Evolutionary conservation across 1,140 invertebrate genomes (phyloP).

Genomic region (Drosophila ficusphila): DNA sequence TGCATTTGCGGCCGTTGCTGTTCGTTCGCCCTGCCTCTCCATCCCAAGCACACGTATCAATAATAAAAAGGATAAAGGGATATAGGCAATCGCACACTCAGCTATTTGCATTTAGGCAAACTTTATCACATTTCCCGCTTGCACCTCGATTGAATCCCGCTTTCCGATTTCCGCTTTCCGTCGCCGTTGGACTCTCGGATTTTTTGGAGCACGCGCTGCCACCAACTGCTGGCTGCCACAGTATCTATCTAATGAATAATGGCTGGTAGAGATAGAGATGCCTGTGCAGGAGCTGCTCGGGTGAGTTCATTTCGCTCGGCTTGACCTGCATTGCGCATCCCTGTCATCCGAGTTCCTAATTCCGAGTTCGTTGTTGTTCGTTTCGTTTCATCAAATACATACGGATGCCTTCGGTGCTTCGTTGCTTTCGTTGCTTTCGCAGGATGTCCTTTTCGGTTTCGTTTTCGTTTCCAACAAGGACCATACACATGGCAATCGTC

Average conservation of each 20-base stretch:
- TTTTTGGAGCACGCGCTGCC: slow-evolving; percentile 16
- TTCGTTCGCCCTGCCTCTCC: background rate
- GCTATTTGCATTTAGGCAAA: background rate
- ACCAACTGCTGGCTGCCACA: slow-evolving; percentile 21
- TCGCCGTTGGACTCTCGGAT: no score
- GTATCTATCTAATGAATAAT: slow-evolving; percentile 33
- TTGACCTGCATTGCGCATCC: slow-evolving; percentile 40
- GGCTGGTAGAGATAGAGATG: slow-evolving; percentile 20
- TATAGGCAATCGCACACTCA: background rate
- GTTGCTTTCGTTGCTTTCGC: background rate
- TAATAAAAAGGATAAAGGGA: background rate
- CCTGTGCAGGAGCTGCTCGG: slow-evolving; percentile 15
- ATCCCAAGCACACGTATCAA: background rate
- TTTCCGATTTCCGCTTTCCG: background rate
- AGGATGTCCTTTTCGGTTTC: slow-evolving; percentile 1
- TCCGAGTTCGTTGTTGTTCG: no score
- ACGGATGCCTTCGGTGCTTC: background rate
- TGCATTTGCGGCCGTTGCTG: background rate
- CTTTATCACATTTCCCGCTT: background rate
- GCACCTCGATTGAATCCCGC: background rate
- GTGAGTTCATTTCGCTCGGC: slow-evolving; percentile 16
- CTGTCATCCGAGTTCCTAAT: slow-evolving; percentile 6
- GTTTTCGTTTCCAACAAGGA: no score
- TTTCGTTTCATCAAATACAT: slow-evolving; percentile 2
- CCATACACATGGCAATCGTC: no score